phyloP scores from a whole-genome alignment of 2,888 invertebrate genomes.

The Oxytorus armatus region DNA sequence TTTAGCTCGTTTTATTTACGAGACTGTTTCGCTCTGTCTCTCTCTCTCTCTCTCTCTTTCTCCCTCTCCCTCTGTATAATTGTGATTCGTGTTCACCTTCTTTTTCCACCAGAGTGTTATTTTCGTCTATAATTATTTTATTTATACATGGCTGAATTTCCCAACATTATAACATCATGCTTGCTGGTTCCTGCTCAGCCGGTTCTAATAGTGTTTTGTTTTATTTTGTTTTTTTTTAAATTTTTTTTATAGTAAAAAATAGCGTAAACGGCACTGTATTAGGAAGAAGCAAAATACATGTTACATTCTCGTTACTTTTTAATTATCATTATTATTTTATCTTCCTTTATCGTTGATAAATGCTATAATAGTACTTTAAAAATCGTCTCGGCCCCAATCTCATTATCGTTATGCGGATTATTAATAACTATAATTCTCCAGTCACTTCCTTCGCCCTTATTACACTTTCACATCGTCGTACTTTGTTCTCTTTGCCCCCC shows the following conservation, averaged over 20 bases:
- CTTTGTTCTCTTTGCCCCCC: conserved; percentile 9
- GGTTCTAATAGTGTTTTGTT: conserved; percentile 66
- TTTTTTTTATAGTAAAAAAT: conserved; percentile 83
- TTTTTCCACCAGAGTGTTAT: conserved; percentile 63
- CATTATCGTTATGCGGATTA: conserved; percentile 67
- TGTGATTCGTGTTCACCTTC: conserved; percentile 1
- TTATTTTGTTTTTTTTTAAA: conserved; percentile 37
- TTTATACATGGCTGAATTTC: conserved; percentile 72
- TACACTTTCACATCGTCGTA: conserved; percentile 22
- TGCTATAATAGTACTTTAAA: conserved; percentile 80
- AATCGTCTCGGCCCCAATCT: conserved; percentile 72
- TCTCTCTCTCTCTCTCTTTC: neutral
- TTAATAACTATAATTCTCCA: conserved; percentile 59
- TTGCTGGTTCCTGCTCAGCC: conserved; percentile 74
- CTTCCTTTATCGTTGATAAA: conserved; percentile 81
- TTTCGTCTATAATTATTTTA: conserved; percentile 66
- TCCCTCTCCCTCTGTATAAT: conserved; percentile 7
- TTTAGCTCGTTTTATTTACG: neutral
- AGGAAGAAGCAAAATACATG: conserved; percentile 84
- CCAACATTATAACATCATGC: conserved; percentile 74
- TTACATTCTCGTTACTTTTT: conserved; percentile 83
- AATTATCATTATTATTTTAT: conserved; percentile 37
- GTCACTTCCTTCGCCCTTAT: conserved; percentile 6
- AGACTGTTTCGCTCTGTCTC: neutral
- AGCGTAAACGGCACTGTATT: conserved; percentile 84